A percentile compares a stretch with the other conserved stretches of the same genome.
Conservation (phyloP, 23 tunicate species). For the Styela clava region DNA sequence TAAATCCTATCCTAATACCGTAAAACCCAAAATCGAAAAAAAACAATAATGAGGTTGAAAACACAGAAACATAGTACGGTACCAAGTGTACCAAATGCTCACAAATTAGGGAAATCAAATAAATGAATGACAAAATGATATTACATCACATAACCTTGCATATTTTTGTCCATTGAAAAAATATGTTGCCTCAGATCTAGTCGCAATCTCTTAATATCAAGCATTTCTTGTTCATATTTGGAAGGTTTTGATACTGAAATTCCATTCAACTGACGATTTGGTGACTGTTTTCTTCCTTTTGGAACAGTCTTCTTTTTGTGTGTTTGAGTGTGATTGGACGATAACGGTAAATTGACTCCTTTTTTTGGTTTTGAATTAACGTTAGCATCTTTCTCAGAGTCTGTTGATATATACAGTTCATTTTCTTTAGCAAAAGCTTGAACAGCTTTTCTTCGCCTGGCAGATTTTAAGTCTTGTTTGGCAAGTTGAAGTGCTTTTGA, state of each 20-base stretch:
- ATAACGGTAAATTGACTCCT: not conserved
- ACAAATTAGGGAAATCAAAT: too few relatives aligned
- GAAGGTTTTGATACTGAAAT: not conserved
- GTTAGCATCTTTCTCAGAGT: not conserved
- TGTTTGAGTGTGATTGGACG: not conserved
- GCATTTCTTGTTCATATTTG: conserved; percentile 5
- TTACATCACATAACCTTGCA: too few relatives aligned
- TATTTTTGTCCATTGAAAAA: not conserved
- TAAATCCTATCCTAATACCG: too few relatives aligned
- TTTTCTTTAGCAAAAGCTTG: conserved; percentile 3
- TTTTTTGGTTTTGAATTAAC: not conserved
- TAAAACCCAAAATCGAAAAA: too few relatives aligned
- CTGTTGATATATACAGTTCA: not conserved
- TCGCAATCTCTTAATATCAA: conserved; percentile 13
- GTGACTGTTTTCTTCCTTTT: not conserved
- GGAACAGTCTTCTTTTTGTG: not conserved
- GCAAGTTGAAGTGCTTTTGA: conserved; percentile 27
- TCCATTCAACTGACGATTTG: not conserved
- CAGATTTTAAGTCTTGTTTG: conserved; percentile 25
- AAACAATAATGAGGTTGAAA: too few relatives aligned
- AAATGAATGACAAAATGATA: too few relatives aligned
- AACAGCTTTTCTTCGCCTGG: conserved; percentile 12
- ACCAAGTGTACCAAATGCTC: too few relatives aligned
- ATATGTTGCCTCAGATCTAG: not conserved
- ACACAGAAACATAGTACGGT: too few relatives aligned